phyloP scores from a whole-genome alignment of 2,888 invertebrate genomes.

The Molanna angustata region DNA sequence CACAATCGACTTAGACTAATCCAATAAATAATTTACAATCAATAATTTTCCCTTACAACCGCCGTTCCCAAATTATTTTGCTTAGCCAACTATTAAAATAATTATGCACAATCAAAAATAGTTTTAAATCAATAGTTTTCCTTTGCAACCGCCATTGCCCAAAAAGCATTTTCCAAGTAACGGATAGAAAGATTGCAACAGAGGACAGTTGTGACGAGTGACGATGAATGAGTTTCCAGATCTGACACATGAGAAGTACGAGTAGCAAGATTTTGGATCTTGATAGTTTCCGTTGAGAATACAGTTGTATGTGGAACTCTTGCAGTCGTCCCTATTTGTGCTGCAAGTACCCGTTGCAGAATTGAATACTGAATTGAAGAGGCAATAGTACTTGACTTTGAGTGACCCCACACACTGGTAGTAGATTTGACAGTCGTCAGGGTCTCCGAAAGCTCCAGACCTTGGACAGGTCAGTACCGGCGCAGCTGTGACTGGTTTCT shows the following conservation, averaged over 20 bases:
- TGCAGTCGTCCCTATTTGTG: conserved; percentile 3
- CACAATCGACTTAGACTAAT: too few species aligned
- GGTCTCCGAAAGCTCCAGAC: conserved; percentile 8
- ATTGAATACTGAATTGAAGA: conserved; percentile 8
- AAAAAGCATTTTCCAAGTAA: conserved; percentile 4
- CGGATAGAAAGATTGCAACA: not conserved
- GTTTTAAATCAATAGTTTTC: too few species aligned
- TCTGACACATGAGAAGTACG: conserved; percentile 4
- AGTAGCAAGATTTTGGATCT: conserved; percentile 16
- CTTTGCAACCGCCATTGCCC: not conserved
- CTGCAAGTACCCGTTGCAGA: conserved; percentile 1
- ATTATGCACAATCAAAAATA: too few species aligned
- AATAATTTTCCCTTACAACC: too few species aligned
- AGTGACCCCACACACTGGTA: conserved; percentile 10
- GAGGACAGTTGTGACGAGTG: not conserved
- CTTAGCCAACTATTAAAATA: too few species aligned
- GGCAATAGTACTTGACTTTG: conserved; percentile 1
- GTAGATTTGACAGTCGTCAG: conserved; percentile 13
- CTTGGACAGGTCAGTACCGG: conserved; percentile 6
- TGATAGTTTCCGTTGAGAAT: conserved; percentile 10
- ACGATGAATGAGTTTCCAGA: conserved; percentile 3
- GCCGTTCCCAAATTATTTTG: too few species aligned
- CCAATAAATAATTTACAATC: too few species aligned
- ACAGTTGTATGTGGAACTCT: conserved; percentile 1
- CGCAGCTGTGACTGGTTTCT: too few species aligned